Conservation (phyloP, 2,113 vertebrate species). For the Gasterosteus nipponicus region DNA sequence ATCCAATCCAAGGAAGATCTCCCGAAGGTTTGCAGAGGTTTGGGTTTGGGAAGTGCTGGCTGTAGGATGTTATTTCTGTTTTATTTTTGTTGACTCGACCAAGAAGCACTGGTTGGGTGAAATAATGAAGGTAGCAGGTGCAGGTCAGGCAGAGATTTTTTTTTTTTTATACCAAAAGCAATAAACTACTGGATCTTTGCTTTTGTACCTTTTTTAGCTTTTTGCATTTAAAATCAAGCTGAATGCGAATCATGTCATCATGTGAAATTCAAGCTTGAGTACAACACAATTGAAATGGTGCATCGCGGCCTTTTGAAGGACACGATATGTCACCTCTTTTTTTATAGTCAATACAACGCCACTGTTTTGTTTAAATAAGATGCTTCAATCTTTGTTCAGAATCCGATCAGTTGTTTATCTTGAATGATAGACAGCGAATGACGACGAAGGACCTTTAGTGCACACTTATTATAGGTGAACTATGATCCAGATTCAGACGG, state of each 20-base stretch:
- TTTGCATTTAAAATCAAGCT: neutral
- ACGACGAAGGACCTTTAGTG: neutral
- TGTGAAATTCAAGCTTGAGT: neutral
- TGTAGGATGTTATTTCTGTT: neutral
- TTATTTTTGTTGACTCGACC: neutral
- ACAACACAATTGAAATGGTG: neutral
- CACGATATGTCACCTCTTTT: neutral
- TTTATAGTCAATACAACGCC: neutral
- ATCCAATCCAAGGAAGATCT: neutral
- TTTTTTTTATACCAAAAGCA: neutral
- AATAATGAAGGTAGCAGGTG: neutral
- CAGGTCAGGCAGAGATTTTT: neutral
- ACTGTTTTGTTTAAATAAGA: neutral
- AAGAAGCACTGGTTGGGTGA: neutral
- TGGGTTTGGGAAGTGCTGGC: neutral
- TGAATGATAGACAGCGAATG: neutral
- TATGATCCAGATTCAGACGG: neutral
- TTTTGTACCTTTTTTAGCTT: neutral
- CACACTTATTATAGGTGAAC: conserved; percentile 2
- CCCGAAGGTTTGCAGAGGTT: neutral
- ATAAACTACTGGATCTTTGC: neutral
- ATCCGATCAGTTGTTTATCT: neutral
- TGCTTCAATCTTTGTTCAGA: neutral
- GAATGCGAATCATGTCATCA: neutral
- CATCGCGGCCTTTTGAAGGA: neutral